Percentiles rank a stretch among this genome's conserved stretches.
These are phyloP conservation scores for Alosa sapidissima DNA, from an alignment of 2,797 vertebrate species.

Conservation along the genomic window DNA sequence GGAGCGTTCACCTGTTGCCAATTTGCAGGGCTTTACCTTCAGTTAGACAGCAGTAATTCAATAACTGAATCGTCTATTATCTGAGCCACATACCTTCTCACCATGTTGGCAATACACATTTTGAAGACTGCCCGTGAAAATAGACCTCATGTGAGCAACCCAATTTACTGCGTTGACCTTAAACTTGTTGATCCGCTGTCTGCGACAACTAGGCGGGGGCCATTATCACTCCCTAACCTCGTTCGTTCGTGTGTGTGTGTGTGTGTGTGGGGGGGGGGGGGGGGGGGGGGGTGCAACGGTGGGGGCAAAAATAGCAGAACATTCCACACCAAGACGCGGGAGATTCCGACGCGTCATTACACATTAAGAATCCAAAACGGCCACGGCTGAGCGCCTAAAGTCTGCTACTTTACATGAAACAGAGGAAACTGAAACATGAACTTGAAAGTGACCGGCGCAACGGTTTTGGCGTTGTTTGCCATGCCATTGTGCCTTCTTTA, in stretches of 20 bases:
- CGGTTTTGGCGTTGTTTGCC: constrained; percentile 34
- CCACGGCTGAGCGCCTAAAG: constrained; percentile 3
- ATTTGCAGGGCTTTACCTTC: constrained; percentile 13
- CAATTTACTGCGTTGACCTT: constrained; percentile 10
- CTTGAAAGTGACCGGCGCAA: constrained; percentile 18
- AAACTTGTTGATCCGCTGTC: constrained; percentile 20
- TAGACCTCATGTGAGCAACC: constrained; percentile 12
- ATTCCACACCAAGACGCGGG: constrained; percentile 47
- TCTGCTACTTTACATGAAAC: constrained; percentile 34
- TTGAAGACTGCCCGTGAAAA: constrained; percentile 17
- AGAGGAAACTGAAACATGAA: neutral
- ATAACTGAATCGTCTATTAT: constrained; percentile 24
- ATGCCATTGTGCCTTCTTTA: constrained; percentile 35
- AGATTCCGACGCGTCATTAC: constrained; percentile 46
- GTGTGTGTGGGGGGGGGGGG: too few species aligned
- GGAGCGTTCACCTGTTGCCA: constrained; percentile 19
- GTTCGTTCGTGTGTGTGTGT: neutral
- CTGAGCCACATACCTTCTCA: constrained; percentile 9
- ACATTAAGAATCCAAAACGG: constrained; percentile 29
- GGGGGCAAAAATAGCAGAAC: constrained; percentile 46
- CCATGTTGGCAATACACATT: constrained; percentile 13
- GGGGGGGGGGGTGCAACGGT: constrained; percentile 32
- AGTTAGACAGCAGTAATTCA: constrained; percentile 20
- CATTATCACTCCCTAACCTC: constrained; percentile 26
- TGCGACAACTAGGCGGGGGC: constrained; percentile 41